Conservation (phyloP, 2,113 vertebrate genomes). For the Trichomycterus rosablanca region DNA sequence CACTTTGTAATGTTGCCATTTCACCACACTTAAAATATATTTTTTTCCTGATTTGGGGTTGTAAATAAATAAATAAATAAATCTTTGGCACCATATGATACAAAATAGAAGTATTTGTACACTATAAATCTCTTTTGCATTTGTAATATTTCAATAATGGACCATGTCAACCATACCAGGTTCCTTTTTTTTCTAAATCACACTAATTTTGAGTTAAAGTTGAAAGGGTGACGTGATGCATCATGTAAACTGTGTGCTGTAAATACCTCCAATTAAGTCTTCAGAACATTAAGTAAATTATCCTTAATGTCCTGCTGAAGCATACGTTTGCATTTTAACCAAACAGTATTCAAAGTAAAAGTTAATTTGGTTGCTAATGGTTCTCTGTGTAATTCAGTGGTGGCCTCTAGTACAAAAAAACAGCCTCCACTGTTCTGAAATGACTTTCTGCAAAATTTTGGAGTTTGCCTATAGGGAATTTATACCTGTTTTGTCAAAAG, state of each 20-base stretch:
- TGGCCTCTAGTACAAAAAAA: background rate
- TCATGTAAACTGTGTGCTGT: constrained; percentile 24
- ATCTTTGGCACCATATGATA: too few species aligned
- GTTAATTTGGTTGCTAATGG: constrained; percentile 13
- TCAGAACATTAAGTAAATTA: constrained; percentile 15
- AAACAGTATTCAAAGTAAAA: constrained; percentile 18
- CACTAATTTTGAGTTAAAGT: background rate
- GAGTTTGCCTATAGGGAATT: too few species aligned
- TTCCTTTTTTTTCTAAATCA: background rate
- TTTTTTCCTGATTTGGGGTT: too few species aligned
- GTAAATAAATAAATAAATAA: too few species aligned
- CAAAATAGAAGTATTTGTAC: too few species aligned
- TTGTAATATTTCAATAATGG: too few species aligned
- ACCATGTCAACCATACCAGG: too few species aligned
- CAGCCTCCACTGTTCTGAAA: constrained; percentile 1
- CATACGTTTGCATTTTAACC: constrained; percentile 11
- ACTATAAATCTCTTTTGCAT: too few species aligned
- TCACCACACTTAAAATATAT: too few species aligned
- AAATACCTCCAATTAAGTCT: constrained; percentile 19
- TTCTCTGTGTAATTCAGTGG: background rate
- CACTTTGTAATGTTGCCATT: too few species aligned
- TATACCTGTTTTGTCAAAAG: constrained; percentile 1
- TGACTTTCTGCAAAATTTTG: background rate
- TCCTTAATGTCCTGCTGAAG: constrained; percentile 6
- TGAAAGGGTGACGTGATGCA: constrained; percentile 1